A percentile compares a stretch with the other conserved stretches of the same genome.
These are phyloP conservation scores for Drosophila albomicans DNA, from an alignment of 1,140 invertebrate genomes.

Conservation along the genomic window DNA sequence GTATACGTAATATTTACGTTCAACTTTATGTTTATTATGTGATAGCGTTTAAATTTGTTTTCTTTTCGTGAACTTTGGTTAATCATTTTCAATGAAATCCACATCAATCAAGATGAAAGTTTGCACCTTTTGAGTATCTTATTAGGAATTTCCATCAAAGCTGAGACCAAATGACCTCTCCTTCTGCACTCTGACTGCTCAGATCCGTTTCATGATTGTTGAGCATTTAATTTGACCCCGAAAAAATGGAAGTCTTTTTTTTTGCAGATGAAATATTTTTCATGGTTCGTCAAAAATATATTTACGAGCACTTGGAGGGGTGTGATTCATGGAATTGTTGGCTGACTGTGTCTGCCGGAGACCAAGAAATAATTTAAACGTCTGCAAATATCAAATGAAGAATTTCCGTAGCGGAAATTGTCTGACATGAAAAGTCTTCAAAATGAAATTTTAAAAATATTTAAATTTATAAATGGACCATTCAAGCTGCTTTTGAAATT, in stretches of 20 bases:
- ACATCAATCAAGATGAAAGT: constrained; percentile 30
- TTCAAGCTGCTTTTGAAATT: constrained; percentile 51
- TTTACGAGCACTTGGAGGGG: constrained; percentile 3
- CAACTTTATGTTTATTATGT: too few relatives aligned
- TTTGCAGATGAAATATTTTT: constrained; percentile 39
- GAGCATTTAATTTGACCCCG: neutral
- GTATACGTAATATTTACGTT: neutral
- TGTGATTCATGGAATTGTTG: constrained; percentile 59
- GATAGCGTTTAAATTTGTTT: constrained; percentile 7
- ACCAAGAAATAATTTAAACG: constrained; percentile 64
- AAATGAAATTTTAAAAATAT: constrained; percentile 65
- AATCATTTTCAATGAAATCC: constrained; percentile 30
- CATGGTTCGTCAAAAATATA: constrained; percentile 46
- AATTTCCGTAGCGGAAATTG: constrained; percentile 45
- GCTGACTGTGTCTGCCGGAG: constrained; percentile 26
- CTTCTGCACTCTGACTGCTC: neutral
- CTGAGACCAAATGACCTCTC: constrained; percentile 4
- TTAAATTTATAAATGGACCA: constrained; percentile 66
- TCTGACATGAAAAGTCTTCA: constrained; percentile 64
- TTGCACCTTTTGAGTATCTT: neutral
- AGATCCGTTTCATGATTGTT: neutral
- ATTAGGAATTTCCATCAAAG: neutral
- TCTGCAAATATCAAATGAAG: constrained; percentile 42
- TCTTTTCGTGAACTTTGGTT: neutral
- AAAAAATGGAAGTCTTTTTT: constrained; percentile 5